These are phyloP conservation scores for Cabera pusaria DNA, from an alignment of 2,888 invertebrate genomes.

Conservation along the genomic window DNA sequence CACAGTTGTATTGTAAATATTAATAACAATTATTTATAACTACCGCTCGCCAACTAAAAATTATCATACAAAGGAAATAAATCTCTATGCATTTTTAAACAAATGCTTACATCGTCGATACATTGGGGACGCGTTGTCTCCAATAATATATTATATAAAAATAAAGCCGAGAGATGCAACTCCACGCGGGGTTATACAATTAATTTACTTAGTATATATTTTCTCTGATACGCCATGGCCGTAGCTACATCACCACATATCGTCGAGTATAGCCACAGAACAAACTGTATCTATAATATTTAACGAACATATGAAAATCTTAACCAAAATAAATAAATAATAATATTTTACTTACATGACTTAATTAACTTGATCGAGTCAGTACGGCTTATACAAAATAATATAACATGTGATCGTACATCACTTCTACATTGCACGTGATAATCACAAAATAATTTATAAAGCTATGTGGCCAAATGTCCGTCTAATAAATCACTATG, in stretches of 20 bases:
- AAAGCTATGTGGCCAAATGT: constrained; percentile 3
- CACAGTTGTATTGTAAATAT: constrained; percentile 1
- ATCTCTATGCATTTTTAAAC: constrained; percentile 72
- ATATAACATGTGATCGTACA: constrained; percentile 6
- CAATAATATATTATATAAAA: constrained; percentile 62
- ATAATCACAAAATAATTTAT: constrained; percentile 17
- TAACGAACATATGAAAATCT: constrained; percentile 1
- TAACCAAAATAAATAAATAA: constrained; percentile 9
- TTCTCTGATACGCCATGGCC: constrained; percentile 2
- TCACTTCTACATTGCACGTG: constrained; percentile 15
- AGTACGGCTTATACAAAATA: constrained; percentile 10
- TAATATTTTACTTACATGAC: constrained; percentile 10
- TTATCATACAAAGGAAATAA: constrained; percentile 48
- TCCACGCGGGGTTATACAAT: constrained; percentile 45
- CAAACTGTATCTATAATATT: constrained; percentile 6
- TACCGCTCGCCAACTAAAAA: constrained; percentile 45
- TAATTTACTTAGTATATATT: constrained; percentile 11
- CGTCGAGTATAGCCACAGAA: not conserved
- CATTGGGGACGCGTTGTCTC: constrained; percentile 50
- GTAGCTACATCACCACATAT: not conserved
- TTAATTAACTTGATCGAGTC: constrained; percentile 7
- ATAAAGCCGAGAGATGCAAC: constrained; percentile 70
- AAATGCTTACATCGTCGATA: constrained; percentile 65
- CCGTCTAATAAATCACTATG: constrained; percentile 3
- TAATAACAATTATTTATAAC: constrained; percentile 33